These are phyloP conservation scores for Mustela erminea DNA, from an alignment of 2,797 vertebrate species.

Conservation along the genomic window DNA sequence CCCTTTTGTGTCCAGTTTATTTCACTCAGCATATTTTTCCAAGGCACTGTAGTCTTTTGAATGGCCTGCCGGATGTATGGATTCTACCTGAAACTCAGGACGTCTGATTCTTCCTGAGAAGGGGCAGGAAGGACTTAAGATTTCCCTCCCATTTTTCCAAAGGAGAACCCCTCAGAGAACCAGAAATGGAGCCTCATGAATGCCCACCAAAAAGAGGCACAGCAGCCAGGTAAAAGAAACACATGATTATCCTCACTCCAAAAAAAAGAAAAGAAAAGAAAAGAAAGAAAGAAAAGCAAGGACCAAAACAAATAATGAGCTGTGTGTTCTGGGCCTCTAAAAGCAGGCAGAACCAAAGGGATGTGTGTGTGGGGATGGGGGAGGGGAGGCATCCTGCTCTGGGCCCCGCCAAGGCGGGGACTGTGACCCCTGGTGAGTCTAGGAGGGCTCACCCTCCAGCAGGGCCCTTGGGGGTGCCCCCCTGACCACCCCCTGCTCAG, in stretches of 20 bases:
- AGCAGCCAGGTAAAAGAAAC: background rate
- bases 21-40: background rate
- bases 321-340: background rate
- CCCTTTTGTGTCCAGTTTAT: background rate
- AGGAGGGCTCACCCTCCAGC: accelerated
- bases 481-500: background rate
- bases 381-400: background rate
- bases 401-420: background rate
- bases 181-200: background rate
- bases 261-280: background rate
- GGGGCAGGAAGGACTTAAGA: background rate
- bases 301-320: background rate
- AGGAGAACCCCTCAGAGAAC: background rate
- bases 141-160: background rate
- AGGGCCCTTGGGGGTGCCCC: background rate
- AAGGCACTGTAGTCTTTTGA: background rate
- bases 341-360: background rate
- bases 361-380: accelerated
- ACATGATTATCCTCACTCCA: background rate
- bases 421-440: accelerated
- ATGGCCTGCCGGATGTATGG: background rate
- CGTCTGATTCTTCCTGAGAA: background rate
- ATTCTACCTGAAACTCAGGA: background rate
- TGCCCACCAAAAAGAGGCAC: background rate
- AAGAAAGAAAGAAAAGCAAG: background rate